Evolutionary conservation across 2,888 invertebrate species (phyloP), one percentile per base, ranked within the genome.

Genomic region (Idaea straminata): DNA sequence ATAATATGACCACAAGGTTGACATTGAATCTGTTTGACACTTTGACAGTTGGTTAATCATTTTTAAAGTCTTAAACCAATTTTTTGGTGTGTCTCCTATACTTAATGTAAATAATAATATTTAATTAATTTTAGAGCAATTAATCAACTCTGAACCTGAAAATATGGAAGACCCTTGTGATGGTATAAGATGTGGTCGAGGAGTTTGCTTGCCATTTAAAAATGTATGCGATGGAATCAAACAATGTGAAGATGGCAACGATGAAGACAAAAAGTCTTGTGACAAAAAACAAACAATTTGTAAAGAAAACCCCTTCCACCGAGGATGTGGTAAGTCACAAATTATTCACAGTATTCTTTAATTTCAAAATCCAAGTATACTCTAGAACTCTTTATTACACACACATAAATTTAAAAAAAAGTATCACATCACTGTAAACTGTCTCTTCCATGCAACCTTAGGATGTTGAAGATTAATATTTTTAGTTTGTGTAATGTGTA

Each of bases 181-280:
- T 63, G 94, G 95, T 57, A 82, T 94, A 63, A 93, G 96, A 64
- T 97, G 97, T 82, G 88, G 93, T 16, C 85, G 96, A 63, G 97
- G 97, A 0, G 84, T 93, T 57, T 97, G 97, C 81, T 79, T 97
- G 58, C 77, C 90, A 0, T 81, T 92, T 66, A 79, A 85, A 6
- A 87, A 94, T 67, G 84, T 96, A 15, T 97, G 97, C 80, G 94
- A 97, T 80, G 96, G 95, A 0, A 88, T 95, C 59, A 87, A 84
- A 0, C 94, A 97, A 75, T 97, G 97, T 74, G 94, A 94, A 65
- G 95, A 95, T 77, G 95, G 94, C 13, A 92, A 89, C 58, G 97
- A 97, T 77, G 97, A 97, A 83, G 80, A 87, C 4, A 76, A 81
- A 16, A 75, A 77, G 16, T 81, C 92, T 0, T 95, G 95, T 75